Conservation (phyloP, 2,113 vertebrate genomes). For the Tympanuchus pallidicinctus region DNA sequence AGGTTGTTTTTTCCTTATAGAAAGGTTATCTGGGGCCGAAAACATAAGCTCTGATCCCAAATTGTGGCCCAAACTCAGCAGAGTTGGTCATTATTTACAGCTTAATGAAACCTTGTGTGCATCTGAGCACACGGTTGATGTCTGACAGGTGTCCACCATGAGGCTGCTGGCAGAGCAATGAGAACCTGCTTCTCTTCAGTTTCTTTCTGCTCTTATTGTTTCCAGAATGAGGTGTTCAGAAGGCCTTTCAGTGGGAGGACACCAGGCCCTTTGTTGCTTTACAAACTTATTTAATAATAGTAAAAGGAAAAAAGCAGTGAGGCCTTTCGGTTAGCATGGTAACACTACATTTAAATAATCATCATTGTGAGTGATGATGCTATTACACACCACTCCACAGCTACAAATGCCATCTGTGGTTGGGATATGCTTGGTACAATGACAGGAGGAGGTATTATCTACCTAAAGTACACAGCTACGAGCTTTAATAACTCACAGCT, state of each 20-base stretch:
- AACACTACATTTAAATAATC: neutral
- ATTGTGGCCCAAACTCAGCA: neutral
- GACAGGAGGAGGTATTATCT: neutral
- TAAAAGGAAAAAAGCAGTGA: neutral
- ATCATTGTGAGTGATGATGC: neutral
- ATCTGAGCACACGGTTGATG: neutral
- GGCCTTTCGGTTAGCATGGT: neutral
- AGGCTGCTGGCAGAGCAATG: neutral
- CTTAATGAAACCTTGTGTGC: neutral
- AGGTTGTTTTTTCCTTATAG: neutral
- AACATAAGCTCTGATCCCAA: neutral
- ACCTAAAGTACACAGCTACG: neutral
- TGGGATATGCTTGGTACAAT: neutral
- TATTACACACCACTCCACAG: neutral
- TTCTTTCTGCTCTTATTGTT: neutral
- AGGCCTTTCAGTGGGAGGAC: neutral
- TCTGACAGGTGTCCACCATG: neutral
- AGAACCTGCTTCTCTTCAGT: neutral
- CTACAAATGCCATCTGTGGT: neutral
- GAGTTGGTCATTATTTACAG: neutral
- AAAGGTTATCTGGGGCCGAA: neutral
- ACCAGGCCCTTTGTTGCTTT: neutral
- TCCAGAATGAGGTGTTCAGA: neutral
- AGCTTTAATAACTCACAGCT: constrained; percentile 56
- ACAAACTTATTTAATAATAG: neutral